Base-by-base conservation (phyloP, 2,113 vertebrate species). In the Cyprinus carpio region DNA sequence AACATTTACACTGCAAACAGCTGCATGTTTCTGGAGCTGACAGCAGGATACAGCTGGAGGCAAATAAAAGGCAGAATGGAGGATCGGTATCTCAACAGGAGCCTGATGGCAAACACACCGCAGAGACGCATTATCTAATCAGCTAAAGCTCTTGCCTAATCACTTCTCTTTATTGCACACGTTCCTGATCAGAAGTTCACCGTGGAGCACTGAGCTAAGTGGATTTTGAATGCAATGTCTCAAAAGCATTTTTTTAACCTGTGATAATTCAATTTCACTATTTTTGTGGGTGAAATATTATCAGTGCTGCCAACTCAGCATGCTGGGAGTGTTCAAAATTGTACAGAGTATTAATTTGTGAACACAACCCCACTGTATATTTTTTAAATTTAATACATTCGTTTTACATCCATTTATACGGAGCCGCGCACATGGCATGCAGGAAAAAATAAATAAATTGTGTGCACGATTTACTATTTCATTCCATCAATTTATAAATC, bases 141-240 rank as follows among this genome's bases (percentile, higher is more conserved):
- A 91, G 90, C 31, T 1, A 11, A 37, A 0, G 18, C 31, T 71
- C 67, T 71, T 71, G 67, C 20, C 18, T 71, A 37, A 40, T 71
- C 34, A 0, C 64, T 2, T 71, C 18, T 43, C 71, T 46, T 74
- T 74, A 74, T 15, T 46, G 23, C 71, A 46, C 40, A 46, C 71
- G 25, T 40, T 74, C 11, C 11, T 43, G 9, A 34, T 37, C 8
- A 37, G 67, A 12, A 2, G 67, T 20, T 12, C 9, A 2, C 31
- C 31, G 18, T 31, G 10, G 67, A 20, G 46, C 43, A 3, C 3
- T 46, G 10, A 12, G 43, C 0, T 0, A 15, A 2, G 8, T 40
- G 18, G 18, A 4, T 4, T 2, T 0, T 72, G 18, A 40, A 40
- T 13, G 20, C 69, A 72, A 10, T 20, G 23, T 37, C 9, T 20